phyloP scores from a whole-genome alignment of 64 coral and sea anemone species.

The Hydrozoanthus tunicans region DNA sequence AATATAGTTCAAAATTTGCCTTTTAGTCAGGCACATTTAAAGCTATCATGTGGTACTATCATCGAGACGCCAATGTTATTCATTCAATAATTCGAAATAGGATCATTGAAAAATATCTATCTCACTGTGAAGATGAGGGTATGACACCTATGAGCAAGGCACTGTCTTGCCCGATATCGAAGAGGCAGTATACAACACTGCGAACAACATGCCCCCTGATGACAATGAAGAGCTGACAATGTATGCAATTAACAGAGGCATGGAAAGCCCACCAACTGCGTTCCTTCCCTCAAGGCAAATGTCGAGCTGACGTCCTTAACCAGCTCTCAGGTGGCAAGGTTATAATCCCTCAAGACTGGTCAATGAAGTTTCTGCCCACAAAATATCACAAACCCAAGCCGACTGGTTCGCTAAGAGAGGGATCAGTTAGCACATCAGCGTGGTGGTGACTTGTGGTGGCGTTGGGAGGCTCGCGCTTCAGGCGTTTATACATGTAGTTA shows the following conservation, averaged over 20 bases:
- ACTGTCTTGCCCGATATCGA: no score
- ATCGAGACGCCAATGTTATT: neutral
- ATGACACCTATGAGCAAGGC: neutral
- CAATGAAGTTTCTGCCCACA: slow-evolving; percentile 43
- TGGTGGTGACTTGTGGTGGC: neutral
- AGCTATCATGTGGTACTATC: slow-evolving; percentile 3
- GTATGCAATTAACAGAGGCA: slow-evolving; percentile 53
- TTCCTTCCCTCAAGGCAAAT: slow-evolving; percentile 53
- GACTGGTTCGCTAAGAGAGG: slow-evolving; percentile 56
- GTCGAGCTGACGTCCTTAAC: slow-evolving; percentile 46
- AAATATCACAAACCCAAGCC: slow-evolving; percentile 11
- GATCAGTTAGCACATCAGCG: slow-evolving; percentile 32
- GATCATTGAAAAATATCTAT: neutral
- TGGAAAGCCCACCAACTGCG: slow-evolving; percentile 53
- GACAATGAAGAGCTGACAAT: slow-evolving; percentile 52
- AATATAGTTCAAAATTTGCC: neutral
- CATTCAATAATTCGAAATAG: neutral
- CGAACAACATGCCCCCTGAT: slow-evolving; percentile 25
- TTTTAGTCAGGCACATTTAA: neutral
- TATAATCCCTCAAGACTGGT: slow-evolving; percentile 41
- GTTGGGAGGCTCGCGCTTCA: neutral
- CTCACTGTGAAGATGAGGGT: slow-evolving; percentile 1
- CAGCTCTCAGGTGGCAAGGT: slow-evolving; percentile 25
- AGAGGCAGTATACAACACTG: no score
- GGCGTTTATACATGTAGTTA: neutral